phyloP scores from a whole-genome alignment of 2,888 invertebrate species.

The Dermolepida albohirtum region DNA sequence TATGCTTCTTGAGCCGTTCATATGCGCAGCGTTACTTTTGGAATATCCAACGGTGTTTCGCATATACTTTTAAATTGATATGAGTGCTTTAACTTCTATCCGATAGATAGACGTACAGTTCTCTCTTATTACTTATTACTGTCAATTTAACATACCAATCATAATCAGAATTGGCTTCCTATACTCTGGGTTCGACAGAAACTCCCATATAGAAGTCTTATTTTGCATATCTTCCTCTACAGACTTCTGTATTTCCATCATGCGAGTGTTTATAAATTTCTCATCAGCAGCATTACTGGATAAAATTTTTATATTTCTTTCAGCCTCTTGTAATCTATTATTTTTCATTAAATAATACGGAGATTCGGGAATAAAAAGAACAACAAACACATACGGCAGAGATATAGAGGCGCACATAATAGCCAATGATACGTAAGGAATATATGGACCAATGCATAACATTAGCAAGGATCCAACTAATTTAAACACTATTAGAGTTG shows the following conservation, averaged over 20 bases:
- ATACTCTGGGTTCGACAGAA: conserved; percentile 33
- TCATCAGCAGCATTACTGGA: conserved; percentile 59
- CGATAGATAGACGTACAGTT: too few species aligned
- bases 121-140: too few species aligned
- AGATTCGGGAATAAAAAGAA: conserved; percentile 65
- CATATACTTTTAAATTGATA: too few species aligned
- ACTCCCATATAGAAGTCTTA: conserved; percentile 7
- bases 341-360: conserved; percentile 65
- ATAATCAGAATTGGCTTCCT: conserved; percentile 40
- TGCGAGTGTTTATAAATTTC: conserved; percentile 57
- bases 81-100: too few species aligned
- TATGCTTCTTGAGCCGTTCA: too few species aligned
- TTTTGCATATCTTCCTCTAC: conserved; percentile 59
- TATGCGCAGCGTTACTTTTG: too few species aligned
- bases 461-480: conserved; percentile 62
- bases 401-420: conserved; percentile 60
- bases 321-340: conserved; percentile 57
- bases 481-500: conserved; percentile 58
- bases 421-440: conserved; percentile 59
- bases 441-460: conserved; percentile 61
- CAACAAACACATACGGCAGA: conserved; percentile 59
- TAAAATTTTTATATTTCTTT: conserved; percentile 53
- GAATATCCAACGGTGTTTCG: too few species aligned
- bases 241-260: conserved; percentile 61
- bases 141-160: conserved; percentile 38